phyloP scores from a whole-genome alignment of 2,888 invertebrate genomes.

The Spisula solida region DNA sequence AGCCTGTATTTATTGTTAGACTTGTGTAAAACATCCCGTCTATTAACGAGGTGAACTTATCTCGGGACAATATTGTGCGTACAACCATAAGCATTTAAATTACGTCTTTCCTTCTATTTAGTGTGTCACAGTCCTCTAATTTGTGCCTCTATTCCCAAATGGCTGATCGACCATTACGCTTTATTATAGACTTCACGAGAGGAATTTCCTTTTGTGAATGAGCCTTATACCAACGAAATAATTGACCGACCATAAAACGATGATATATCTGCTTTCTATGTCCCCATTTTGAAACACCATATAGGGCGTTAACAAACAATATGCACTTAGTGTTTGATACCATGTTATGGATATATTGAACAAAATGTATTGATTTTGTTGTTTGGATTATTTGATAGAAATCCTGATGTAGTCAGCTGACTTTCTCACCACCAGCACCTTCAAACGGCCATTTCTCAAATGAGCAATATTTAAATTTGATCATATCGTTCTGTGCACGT shows the following conservation, averaged over 20 bases:
- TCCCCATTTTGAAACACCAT: not conserved
- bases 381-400: too few species aligned
- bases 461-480: too few species aligned
- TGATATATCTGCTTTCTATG: not conserved
- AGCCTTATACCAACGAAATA: not conserved
- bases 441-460: too few species aligned
- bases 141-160: not conserved
- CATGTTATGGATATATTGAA: too few species aligned
- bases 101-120: not conserved
- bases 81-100: not conserved
- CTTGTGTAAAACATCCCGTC: too few species aligned
- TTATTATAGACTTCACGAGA: not conserved
- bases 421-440: too few species aligned
- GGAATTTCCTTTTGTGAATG: not conserved
- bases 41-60: too few species aligned
- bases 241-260: not conserved
- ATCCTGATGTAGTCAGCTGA: too few species aligned
- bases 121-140: not conserved
- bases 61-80: not conserved
- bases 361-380: too few species aligned
- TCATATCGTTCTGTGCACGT: too few species aligned
- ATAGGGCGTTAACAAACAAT: not conserved
- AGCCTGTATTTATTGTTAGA: too few species aligned
- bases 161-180: not conserved
- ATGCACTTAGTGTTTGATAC: not conserved